These are phyloP conservation scores for Lordiphosa stackelbergi DNA, from an alignment of 1,140 invertebrate genomes.

Conservation along the genomic window DNA sequence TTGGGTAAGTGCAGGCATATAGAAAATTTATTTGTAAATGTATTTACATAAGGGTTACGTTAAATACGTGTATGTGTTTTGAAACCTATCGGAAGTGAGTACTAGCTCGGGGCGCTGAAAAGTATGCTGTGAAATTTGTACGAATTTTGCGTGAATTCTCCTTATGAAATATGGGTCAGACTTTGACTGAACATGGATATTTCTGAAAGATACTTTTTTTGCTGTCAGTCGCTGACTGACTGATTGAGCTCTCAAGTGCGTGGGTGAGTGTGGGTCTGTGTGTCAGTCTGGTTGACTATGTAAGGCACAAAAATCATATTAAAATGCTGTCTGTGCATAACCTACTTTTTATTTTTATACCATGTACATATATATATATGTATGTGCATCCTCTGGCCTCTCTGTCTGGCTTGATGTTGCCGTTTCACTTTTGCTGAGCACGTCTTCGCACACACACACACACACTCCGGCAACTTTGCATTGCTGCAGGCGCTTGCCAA, in stretches of 20 bases:
- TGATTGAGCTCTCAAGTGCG: constrained; percentile 23
- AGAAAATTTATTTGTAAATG: constrained; percentile 23
- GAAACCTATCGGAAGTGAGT: too few relatives aligned
- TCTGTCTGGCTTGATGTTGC: constrained; percentile 45
- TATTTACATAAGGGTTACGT: constrained; percentile 14
- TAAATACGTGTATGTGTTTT: too few relatives aligned
- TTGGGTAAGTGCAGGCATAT: constrained; percentile 50
- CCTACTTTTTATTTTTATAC: constrained; percentile 63
- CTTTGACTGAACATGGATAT: constrained; percentile 2
- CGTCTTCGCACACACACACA: constrained; percentile 40
- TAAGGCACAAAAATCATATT: constrained; percentile 71
- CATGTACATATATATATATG: constrained; percentile 17
- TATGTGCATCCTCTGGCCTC: constrained; percentile 11
- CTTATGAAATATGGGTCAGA: background rate
- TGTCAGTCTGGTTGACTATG: constrained; percentile 18
- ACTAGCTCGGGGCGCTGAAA: background rate
- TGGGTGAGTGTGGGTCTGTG: constrained; percentile 18
- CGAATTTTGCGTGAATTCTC: too few relatives aligned
- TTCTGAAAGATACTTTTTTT: constrained; percentile 8
- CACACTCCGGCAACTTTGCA: constrained; percentile 23
- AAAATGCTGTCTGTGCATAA: constrained; percentile 71
- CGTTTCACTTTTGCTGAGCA: constrained; percentile 70
- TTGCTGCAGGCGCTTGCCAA: constrained; percentile 68
- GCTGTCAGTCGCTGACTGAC: constrained; percentile 32
- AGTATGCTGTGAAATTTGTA: constrained; percentile 8